phyloP scores from a whole-genome alignment of 1,140 invertebrate genomes.

The Apocrypta bakeri region DNA sequence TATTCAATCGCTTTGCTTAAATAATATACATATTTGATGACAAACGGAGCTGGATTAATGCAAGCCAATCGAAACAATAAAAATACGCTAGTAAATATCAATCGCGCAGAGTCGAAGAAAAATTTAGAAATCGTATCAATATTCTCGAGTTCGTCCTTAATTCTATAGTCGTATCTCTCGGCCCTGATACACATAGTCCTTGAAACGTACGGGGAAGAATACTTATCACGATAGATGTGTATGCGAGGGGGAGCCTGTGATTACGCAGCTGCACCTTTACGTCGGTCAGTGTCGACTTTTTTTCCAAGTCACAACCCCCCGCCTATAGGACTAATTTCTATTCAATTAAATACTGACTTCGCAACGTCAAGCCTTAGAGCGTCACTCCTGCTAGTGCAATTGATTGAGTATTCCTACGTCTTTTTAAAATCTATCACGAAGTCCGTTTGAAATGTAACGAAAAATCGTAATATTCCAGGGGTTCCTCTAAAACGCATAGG shows the following conservation, averaged over 20 bases:
- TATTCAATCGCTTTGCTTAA: not conserved
- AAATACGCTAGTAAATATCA: not conserved
- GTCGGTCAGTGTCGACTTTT: not conserved
- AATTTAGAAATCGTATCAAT: slow-evolving; percentile 16
- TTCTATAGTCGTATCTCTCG: not conserved
- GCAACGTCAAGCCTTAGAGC: slow-evolving; percentile 40
- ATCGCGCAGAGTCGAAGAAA: not conserved
- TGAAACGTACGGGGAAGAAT: slow-evolving; percentile 28
- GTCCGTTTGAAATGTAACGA: not conserved
- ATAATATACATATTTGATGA: not conserved
- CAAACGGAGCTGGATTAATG: not conserved
- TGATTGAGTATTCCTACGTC: not conserved
- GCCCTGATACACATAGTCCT: slow-evolving; percentile 7
- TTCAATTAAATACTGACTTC: slow-evolving; percentile 45
- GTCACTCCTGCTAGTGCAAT: not conserved
- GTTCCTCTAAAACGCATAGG: not conserved
- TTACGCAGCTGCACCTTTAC: slow-evolving; percentile 36
- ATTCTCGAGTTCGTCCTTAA: slow-evolving; percentile 21
- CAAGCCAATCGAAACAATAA: not conserved
- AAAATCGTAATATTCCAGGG: not conserved
- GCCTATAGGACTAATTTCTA: slow-evolving; percentile 38
- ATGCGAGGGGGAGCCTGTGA: slow-evolving; percentile 30
- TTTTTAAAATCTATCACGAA: not conserved
- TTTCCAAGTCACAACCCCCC: not conserved
- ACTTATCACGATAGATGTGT: not conserved